Conservation (phyloP, 2,113 vertebrate genomes). For the Myxocyprinus asiaticus region DNA sequence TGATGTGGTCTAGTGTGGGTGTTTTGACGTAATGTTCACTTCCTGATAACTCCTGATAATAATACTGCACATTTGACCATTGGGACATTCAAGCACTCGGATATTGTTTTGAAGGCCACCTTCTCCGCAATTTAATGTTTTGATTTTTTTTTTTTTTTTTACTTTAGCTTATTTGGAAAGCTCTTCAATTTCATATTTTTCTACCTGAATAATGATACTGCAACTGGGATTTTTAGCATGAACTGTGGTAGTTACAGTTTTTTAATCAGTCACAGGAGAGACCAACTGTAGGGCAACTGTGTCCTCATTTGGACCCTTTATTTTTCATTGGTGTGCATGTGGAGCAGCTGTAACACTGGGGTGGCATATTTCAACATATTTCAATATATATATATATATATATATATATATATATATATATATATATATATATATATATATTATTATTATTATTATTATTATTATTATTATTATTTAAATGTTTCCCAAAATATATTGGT, state of each 20-base stretch:
- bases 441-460: too few species aligned
- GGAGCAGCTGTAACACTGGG: neutral
- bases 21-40: neutral
- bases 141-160: neutral
- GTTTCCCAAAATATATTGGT: too few species aligned
- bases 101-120: neutral
- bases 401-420: too few species aligned
- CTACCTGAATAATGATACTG: neutral
- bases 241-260: neutral
- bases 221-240: too few species aligned
- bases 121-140: too few species aligned
- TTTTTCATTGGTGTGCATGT: neutral
- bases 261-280: neutral
- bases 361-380: too few species aligned
- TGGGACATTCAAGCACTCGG: neutral
- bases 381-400: too few species aligned
- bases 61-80: neutral
- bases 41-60: neutral
- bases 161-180: neutral
- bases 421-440: too few species aligned
- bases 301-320: constrained; percentile 26
- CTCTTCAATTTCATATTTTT: constrained; percentile 1
- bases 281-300: neutral
- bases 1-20: neutral
- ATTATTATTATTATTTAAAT: too few species aligned